Base-by-base conservation (phyloP, 1,140 invertebrate genomes). In the Conus ventricosus region DNA sequence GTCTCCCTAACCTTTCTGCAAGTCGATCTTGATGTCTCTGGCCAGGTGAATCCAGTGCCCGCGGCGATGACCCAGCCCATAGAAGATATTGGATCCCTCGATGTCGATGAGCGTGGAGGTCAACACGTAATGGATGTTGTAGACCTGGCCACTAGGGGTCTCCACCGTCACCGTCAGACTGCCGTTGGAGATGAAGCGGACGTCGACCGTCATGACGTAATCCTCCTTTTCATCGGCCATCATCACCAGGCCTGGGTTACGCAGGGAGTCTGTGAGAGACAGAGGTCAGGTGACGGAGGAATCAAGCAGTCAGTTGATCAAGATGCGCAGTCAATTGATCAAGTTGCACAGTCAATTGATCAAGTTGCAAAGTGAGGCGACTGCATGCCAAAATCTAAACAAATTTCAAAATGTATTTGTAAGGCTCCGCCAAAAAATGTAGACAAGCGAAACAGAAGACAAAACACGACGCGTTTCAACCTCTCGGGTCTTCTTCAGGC, bases 21-120 rank as follows among this genome's bases (percentile, higher is more conserved):
- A 96, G 95, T 99, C 99, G 82, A 99, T 97, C 85, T 97, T 96
- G 39, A 99, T 95, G 93, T 99, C 98, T 85, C 99, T 96, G 0
- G 98, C 98, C 5, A 99, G 94, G 91, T 96, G 96, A 80, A 96
- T 96, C 98, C 98, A 99, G 76, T 96, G 96, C 91, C 96, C 96
- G 91, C 96, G 96, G 95, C 96, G 91, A 94, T 95, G 75, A 23
- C 98, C 98, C 87, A 99, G 96, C 7, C 98, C 98, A 94, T 99
- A 97, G 93, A 97, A 98, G 86, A 98, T 92, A 82, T 94, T 97
- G 93, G 98, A 97, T 84, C 97, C 97, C 94, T 97, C 96, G 84
- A 96, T 96, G 89, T 96, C 96, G 80, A 99, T 97, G 60, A 97
- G 93, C 85, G 97, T 95, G 92, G 97, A 97, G 88, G 96, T 97